phyloP scores from a whole-genome alignment of 2,797 vertebrate species.

The Thalassophryne amazonica region DNA sequence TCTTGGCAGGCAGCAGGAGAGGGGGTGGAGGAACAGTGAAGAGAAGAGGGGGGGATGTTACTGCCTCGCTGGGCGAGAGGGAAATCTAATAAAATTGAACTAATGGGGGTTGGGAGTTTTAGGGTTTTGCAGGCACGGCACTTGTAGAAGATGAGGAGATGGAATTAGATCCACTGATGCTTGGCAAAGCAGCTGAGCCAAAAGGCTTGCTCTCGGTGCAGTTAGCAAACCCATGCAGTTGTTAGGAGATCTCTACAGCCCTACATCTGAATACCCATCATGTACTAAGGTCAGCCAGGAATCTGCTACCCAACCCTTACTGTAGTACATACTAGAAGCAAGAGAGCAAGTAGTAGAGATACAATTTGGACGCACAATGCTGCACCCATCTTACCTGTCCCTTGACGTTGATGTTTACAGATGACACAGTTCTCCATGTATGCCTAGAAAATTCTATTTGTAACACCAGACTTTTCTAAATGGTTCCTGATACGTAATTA shows the following conservation, averaged over 20 bases:
- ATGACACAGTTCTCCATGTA: too few relatives aligned
- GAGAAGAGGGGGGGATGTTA: slow-evolving; percentile 51
- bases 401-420: too few relatives aligned
- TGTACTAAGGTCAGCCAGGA: too few relatives aligned
- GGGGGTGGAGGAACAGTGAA: slow-evolving; percentile 49
- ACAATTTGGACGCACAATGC: too few relatives aligned
- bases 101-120: slow-evolving; percentile 76
- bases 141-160: slow-evolving; percentile 68
- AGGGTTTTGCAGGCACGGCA: slow-evolving; percentile 61
- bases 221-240: slow-evolving; percentile 76
- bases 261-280: too few relatives aligned
- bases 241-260: slow-evolving; percentile 49
- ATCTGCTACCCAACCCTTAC: too few relatives aligned
- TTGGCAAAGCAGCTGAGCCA: slow-evolving; percentile 62
- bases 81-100: slow-evolving; percentile 80
- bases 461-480: too few relatives aligned
- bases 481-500: too few relatives aligned
- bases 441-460: too few relatives aligned
- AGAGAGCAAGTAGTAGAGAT: too few relatives aligned
- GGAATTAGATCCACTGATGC: slow-evolving; percentile 69
- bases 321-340: too few relatives aligned
- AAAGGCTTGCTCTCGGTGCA: slow-evolving; percentile 79
- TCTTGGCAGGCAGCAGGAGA: slow-evolving; percentile 68
- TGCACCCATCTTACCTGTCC: too few relatives aligned
- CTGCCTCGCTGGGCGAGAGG: slow-evolving; percentile 73